A percentile compares a stretch with the other conserved stretches of the same genome.
Conservation (phyloP, 2,113 vertebrate genomes). For the Alethe castanea region DNA sequence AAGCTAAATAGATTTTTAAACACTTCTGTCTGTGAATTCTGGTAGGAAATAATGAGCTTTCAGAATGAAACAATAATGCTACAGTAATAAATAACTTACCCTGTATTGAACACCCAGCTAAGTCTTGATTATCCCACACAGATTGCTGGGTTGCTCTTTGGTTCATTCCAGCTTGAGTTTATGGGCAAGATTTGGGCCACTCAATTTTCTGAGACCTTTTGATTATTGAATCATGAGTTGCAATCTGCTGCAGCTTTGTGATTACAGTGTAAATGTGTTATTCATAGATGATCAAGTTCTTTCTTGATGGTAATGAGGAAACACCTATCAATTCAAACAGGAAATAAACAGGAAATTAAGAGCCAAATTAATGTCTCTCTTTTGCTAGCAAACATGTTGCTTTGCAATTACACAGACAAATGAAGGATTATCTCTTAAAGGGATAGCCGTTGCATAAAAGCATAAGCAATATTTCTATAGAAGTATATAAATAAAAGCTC, state of each 20-base stretch:
- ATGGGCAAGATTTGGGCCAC: background rate
- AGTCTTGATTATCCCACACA: background rate
- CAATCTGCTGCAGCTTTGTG: background rate
- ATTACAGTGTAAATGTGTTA: background rate
- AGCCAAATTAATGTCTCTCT: background rate
- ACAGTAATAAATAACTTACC: background rate
- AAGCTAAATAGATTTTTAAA: background rate
- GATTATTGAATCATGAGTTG: background rate
- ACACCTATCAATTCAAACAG: slow-evolving; percentile 2
- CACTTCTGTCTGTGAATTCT: background rate
- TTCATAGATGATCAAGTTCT: background rate
- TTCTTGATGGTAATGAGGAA: slow-evolving; percentile 14
- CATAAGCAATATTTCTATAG: background rate
- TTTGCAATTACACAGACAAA: background rate
- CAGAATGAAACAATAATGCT: background rate
- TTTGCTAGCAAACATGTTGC: background rate
- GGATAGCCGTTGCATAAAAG: background rate
- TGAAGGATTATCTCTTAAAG: background rate
- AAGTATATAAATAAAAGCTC: background rate
- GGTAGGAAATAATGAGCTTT: background rate
- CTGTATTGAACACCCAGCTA: background rate
- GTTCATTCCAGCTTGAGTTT: background rate
- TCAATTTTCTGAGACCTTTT: background rate
- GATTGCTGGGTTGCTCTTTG: background rate
- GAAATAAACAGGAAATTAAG: slow-evolving; percentile 2